Conservation (phyloP, 2,113 vertebrate species). For the Heterocephalus glaber region DNA sequence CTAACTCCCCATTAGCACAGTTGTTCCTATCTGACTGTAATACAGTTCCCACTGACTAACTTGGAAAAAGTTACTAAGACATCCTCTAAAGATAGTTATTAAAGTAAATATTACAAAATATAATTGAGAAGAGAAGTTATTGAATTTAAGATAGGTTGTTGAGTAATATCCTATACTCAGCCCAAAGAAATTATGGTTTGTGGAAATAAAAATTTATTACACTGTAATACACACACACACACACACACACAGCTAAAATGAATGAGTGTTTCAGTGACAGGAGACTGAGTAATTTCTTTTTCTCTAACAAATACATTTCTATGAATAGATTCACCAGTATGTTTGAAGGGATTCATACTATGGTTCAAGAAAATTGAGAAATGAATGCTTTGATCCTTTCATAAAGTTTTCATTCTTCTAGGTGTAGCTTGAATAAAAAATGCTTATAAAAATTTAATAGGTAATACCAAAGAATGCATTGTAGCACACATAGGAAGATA, state of each 20-base stretch:
- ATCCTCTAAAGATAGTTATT: neutral
- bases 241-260: neutral
- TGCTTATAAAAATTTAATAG: slow-evolving; percentile 40
- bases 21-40: too few species aligned
- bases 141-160: slow-evolving; percentile 17
- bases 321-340: slow-evolving; percentile 39
- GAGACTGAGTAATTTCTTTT: slow-evolving; percentile 34
- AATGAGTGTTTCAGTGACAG: neutral
- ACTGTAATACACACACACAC: neutral
- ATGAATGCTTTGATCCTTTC: slow-evolving; percentile 69
- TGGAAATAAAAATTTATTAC: slow-evolving; percentile 13
- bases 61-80: neutral
- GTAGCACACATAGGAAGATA: neutral
- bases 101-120: slow-evolving; percentile 51
- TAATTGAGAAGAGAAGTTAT: neutral
- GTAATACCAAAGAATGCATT: neutral
- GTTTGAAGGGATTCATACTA: slow-evolving; percentile 32
- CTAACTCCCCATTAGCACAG: neutral
- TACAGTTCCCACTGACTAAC: neutral
- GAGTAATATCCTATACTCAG: neutral
- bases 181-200: neutral
- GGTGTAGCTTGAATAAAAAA: slow-evolving; percentile 56
- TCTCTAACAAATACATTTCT: slow-evolving; percentile 54
- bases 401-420: slow-evolving; percentile 63
- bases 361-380: slow-evolving; percentile 68